These are phyloP conservation scores for Peromyscus californicus DNA, from an alignment of 2,113 vertebrate species.

Conservation along the genomic window DNA sequence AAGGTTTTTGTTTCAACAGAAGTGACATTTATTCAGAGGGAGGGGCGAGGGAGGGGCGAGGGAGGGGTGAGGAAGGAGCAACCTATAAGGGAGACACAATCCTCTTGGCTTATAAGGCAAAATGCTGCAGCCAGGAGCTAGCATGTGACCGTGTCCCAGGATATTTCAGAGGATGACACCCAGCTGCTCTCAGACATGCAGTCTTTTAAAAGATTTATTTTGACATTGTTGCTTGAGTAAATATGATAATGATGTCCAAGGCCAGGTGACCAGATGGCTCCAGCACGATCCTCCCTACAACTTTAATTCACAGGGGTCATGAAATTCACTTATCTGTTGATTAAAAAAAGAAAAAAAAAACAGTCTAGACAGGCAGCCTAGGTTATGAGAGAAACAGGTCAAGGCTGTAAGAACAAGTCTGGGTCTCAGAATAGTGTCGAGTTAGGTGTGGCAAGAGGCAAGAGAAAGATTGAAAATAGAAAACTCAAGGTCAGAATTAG, in stretches of 20 bases:
- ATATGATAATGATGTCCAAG: not conserved
- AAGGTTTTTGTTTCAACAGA: conserved; percentile 47
- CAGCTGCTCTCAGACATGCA: not conserved
- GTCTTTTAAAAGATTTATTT: not conserved
- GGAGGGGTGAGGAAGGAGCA: conserved; percentile 17
- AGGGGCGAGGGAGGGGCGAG: conserved; percentile 18
- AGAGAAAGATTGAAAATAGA: conserved; percentile 9
- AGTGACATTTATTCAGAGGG: conserved; percentile 8
- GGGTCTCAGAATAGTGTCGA: not conserved
- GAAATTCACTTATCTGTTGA: conserved; percentile 26
- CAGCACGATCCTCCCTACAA: not conserved
- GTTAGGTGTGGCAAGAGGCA: not conserved
- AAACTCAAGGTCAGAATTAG: not conserved
- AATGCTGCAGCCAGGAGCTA: not conserved
- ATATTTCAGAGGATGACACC: not conserved
- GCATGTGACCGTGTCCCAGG: not conserved
- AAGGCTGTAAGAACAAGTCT: not conserved
- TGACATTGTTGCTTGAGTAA: conserved; percentile 31
- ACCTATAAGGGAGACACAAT: not conserved
- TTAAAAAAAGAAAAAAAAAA: conserved; percentile 5
- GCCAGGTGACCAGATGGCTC: conserved; percentile 6
- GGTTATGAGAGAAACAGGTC: not conserved
- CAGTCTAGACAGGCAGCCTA: not conserved
- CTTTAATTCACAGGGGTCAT: not conserved
- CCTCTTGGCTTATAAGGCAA: not conserved